A percentile compares a stretch with the other conserved stretches of the same genome.
phyloP scores from a whole-genome alignment of 2,113 vertebrate species.

The Platichthys stellatus region DNA sequence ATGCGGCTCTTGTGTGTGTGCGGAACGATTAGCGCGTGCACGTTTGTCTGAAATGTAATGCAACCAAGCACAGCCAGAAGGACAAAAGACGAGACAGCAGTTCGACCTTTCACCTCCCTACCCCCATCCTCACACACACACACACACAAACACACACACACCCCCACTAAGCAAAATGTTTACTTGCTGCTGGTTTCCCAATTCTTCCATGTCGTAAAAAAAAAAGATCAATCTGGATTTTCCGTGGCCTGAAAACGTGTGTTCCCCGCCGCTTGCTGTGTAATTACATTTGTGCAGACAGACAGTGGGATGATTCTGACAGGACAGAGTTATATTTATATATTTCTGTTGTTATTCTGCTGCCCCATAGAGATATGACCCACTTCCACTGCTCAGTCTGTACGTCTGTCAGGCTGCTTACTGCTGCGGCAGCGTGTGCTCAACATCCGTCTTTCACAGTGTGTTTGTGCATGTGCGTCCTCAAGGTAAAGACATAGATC shows the following conservation, averaged over 20 bases:
- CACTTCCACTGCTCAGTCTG: conserved; percentile 61
- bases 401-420: conserved; percentile 30
- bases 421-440: conserved; percentile 10
- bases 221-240: conserved; percentile 41
- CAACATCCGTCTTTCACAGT: conserved; percentile 10
- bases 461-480: conserved; percentile 7
- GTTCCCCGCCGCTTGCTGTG: conserved; percentile 24
- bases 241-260: conserved; percentile 33
- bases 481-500: conserved; percentile 4
- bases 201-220: conserved; percentile 21
- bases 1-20: conserved; percentile 9
- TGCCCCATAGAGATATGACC: conserved; percentile 69
- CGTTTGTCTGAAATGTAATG: conserved; percentile 54
- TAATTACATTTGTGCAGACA: conserved; percentile 55
- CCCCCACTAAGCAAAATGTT: conserved; percentile 20
- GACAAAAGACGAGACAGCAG: conserved; percentile 66
- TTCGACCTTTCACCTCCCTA: conserved; percentile 58
- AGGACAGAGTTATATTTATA: conserved; percentile 49
- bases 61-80: conserved; percentile 61
- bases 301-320: conserved; percentile 36
- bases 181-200: conserved; percentile 24
- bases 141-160: conserved; percentile 11
- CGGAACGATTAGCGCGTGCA: conserved; percentile 44
- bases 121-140: conserved; percentile 30
- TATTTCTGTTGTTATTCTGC: conserved; percentile 63